Evolutionary conservation across 1,140 invertebrate species (phyloP), one percentile per base, ranked within the genome.

Genomic region (Chironomus striatipennis): DNA sequence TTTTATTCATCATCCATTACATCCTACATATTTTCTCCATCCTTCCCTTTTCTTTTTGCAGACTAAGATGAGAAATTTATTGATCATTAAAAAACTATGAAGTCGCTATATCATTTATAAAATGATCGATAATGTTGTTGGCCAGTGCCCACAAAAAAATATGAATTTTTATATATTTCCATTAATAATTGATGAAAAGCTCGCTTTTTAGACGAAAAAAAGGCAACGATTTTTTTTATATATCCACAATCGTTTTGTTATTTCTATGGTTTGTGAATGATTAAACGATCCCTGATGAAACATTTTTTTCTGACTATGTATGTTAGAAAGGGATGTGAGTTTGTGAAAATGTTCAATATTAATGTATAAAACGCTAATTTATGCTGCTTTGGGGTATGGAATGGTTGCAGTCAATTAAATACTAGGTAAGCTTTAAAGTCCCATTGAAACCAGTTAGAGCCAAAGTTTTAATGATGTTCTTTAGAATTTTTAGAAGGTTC

Each of bases 11-110:
- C 24, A 34, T 34, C 24, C 24, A 34, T 34, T 34, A 34, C 24
- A 34, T 34, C 24, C 24, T 34, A 34, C 1, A 34, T 34, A 34
- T 34, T 34, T 34, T 34, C 24, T 34, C 24, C 24, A 34, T 34
- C 24, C 24, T 34, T 34, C 24, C 24, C 24, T 34, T 34, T 34
- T 57, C 47, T 57, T 47, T 47, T 57, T 57, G 5, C 4, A 57
- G 47, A n/a, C 47, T 57, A 5, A n/a, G n/a, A 57, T 57, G 47
- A 34, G 47, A 57, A 57, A 57, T 57, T 57, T 57, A 57, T 57
- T 57, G 47, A 57, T 57, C 47, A 57, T 57, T 57, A 57, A 57
- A 57, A 57, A 57, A 57, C 47, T 57, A 57, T 15, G 47, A 57
- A 57, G n/a, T 57, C n/a, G 12, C 10, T 34, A 34, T 34, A 34